Base-by-base conservation (phyloP, 35 echinoderm and acorn worm species). In the Amphiura filiformis region DNA sequence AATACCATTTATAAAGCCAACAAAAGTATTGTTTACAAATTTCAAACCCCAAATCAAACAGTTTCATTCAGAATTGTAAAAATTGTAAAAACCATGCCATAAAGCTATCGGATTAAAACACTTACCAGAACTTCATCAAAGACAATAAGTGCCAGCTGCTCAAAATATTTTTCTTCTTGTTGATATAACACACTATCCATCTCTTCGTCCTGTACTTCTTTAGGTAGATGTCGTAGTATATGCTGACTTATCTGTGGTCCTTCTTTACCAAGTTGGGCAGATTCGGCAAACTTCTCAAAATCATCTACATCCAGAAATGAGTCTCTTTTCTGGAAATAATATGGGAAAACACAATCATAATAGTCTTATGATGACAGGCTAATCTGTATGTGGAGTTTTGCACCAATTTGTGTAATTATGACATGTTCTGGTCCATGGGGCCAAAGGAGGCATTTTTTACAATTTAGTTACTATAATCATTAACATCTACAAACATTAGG, bases 271-370 rank as follows among this genome's bases (percentile, higher is more conserved):
- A 32, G 39, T n/a, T 84, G 56, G 23, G 88, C 81, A 9, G 76
- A 34, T 14, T 36, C 65, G 0, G 88, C 82, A 57, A 90, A 90
- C 38, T 84, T 83, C 37, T 90, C 39, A 80, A 77, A 90, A 36
- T 90, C 70, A 47, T 82, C 81, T 15, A 90, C 37, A 34, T 84
- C 38, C 0, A 90, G 56, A 4, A 90, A 56, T 34, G 42, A 39
- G 36, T 90, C 88, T 38, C 81, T 65, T 31, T 36, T 90, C 88
- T 90, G 77, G 2, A 79, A 37, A 35, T 79, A n/a, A n/a, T 30
- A 0, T 36, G 32, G 77, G 34, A 79, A 37, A 20, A 32, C 44
- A 52, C n/a, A n/a, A n/a, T n/a, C n/a, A n/a, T n/a, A n/a, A n/a
- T n/a, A 15, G 15, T 15, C 15, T 61, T n/a, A 61, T 61, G 56